Percentiles rank a stretch among this genome's conserved stretches.
Evolutionary conservation across 2,797 vertebrate genomes (phyloP).

Genomic region (Pipistrellus kuhlii): DNA sequence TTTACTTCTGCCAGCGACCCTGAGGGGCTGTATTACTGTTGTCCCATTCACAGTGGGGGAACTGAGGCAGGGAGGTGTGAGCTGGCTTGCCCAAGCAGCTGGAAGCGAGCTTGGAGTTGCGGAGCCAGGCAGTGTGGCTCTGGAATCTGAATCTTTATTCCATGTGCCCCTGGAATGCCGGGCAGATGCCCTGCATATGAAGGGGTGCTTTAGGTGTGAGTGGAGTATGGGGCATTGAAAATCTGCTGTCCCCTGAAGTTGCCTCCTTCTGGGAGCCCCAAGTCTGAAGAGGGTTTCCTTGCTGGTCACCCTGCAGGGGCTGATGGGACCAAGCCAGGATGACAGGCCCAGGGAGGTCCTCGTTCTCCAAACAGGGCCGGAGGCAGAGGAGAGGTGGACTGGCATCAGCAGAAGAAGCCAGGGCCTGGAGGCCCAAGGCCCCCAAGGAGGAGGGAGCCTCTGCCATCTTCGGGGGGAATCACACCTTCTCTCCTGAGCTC

Average conservation of each 20-base stretch:
- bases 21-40: too few species aligned
- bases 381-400: background rate
- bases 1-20: too few species aligned
- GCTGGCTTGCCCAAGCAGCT: too few species aligned
- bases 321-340: rapidly evolving
- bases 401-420: background rate
- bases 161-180: too few species aligned
- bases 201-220: background rate
- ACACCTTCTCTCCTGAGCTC: background rate
- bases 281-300: background rate
- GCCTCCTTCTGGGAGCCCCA: background rate
- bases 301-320: background rate
- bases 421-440: too few species aligned
- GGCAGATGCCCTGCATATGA: background rate
- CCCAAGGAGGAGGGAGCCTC: background rate
- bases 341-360: background rate
- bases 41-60: too few species aligned
- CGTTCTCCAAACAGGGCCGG: background rate
- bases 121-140: too few species aligned
- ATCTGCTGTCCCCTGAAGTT: background rate
- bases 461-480: background rate
- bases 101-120: background rate
- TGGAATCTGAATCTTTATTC: background rate
- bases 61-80: too few species aligned
- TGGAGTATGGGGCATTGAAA: background rate